Conservation (phyloP, 2,797 vertebrate genomes). For the Garrulus glandarius region DNA sequence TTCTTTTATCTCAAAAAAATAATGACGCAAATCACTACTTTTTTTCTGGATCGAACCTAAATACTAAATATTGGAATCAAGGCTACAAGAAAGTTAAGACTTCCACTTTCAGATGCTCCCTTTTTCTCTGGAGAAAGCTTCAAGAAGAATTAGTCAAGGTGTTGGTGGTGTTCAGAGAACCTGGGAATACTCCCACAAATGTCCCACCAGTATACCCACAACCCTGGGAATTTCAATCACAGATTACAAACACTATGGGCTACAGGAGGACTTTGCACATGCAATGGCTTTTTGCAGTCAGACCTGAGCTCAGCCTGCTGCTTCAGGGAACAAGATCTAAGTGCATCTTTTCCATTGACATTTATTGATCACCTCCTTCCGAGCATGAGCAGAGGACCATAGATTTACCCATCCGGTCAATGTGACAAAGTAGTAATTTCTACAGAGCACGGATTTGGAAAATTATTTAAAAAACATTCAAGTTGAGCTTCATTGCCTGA, state of each 20-base stretch:
- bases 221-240: background rate
- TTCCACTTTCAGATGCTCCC: background rate
- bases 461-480: background rate
- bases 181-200: background rate
- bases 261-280: background rate
- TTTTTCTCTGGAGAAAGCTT: background rate
- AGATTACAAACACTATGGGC: background rate
- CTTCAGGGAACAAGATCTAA: background rate
- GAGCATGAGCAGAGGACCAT: background rate
- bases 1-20: background rate
- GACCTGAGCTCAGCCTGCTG: background rate
- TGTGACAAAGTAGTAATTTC: background rate
- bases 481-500: background rate
- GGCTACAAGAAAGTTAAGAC: background rate
- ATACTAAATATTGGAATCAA: background rate
- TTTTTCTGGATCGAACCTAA: background rate
- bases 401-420: background rate
- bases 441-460: background rate
- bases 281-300: background rate
- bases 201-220: background rate
- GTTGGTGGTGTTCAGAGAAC: background rate
- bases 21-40: background rate
- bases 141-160: background rate
- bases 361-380: background rate
- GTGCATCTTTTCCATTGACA: background rate